phyloP scores from a whole-genome alignment of 2,113 vertebrate species.

The Strix uralensis region DNA sequence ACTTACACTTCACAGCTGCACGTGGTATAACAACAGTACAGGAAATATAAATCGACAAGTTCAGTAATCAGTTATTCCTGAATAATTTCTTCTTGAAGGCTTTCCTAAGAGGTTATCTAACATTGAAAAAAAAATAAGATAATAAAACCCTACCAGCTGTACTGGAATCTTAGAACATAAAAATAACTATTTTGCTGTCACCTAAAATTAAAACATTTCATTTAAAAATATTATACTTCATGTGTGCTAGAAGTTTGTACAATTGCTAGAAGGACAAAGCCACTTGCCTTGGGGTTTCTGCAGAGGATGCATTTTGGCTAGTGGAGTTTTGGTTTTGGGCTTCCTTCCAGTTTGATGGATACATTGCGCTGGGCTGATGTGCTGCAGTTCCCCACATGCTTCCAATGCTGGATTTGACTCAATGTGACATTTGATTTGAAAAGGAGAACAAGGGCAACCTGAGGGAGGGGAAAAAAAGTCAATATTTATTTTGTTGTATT shows the following conservation, averaged over 20 bases:
- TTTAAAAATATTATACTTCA: neutral
- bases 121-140: neutral
- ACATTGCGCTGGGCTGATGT: slow-evolving; percentile 68
- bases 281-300: slow-evolving; percentile 86
- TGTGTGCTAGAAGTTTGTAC: accelerated
- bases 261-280: neutral
- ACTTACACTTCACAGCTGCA: neutral
- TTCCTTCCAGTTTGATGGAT: slow-evolving; percentile 74
- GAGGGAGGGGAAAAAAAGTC: neutral
- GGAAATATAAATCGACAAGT: neutral
- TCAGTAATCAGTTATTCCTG: neutral
- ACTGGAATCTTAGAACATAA: neutral
- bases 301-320: slow-evolving; percentile 69
- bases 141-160: neutral
- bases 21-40: neutral
- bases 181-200: neutral
- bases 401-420: slow-evolving; percentile 66
- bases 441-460: slow-evolving; percentile 75
- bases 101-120: neutral
- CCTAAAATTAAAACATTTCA: neutral
- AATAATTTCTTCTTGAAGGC: neutral
- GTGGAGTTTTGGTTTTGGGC: slow-evolving; percentile 67
- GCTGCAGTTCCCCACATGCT: slow-evolving; percentile 48
- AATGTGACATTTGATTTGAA: slow-evolving; percentile 75
- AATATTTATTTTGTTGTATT: neutral